These are phyloP conservation scores for Poecilia wingei DNA, from an alignment of 2,797 vertebrate species.

Conservation along the genomic window DNA sequence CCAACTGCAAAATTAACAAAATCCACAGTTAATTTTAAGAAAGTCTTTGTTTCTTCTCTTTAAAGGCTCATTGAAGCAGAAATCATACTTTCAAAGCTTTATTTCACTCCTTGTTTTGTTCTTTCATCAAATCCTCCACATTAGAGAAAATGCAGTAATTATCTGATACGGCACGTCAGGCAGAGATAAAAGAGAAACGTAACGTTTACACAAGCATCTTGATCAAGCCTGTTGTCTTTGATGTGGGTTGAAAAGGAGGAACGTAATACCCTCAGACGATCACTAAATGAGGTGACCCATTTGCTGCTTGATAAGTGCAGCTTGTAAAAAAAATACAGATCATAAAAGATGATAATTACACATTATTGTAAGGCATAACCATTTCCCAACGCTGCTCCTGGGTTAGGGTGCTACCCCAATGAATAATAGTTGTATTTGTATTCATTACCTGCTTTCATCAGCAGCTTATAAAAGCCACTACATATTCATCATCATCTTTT, in stretches of 20 bases:
- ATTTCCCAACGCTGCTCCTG: conserved; percentile 16
- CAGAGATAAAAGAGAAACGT: conserved; percentile 66
- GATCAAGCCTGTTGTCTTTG: conserved; percentile 54
- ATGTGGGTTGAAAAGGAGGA: conserved; percentile 49
- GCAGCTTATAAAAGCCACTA: conserved; percentile 34
- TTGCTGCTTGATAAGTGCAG: conserved; percentile 56
- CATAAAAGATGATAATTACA: conserved; percentile 53
- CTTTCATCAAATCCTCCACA: conserved; percentile 54
- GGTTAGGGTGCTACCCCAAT: conserved; percentile 16
- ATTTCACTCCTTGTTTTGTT: conserved; percentile 51
- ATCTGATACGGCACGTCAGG: conserved; percentile 32
- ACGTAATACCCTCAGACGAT: conserved; percentile 39
- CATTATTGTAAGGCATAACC: conserved; percentile 31
- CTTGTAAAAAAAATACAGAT: conserved; percentile 47
- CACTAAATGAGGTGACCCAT: conserved; percentile 62
- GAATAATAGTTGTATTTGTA: conserved; percentile 43
- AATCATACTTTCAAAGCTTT: conserved; percentile 24
- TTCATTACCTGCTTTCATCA: conserved; percentile 41
- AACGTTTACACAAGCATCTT: conserved; percentile 56
- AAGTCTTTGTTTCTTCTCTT: not conserved
- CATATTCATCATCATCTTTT: conserved; percentile 54
- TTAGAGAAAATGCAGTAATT: conserved; percentile 52
- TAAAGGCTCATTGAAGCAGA: not conserved
- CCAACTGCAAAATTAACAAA: not conserved
- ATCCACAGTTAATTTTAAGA: conserved; percentile 1